Evolutionary conservation across 2,888 invertebrate species (phyloP), one percentile per base, ranked within the genome.

Genomic region (Elegia similella): DNA sequence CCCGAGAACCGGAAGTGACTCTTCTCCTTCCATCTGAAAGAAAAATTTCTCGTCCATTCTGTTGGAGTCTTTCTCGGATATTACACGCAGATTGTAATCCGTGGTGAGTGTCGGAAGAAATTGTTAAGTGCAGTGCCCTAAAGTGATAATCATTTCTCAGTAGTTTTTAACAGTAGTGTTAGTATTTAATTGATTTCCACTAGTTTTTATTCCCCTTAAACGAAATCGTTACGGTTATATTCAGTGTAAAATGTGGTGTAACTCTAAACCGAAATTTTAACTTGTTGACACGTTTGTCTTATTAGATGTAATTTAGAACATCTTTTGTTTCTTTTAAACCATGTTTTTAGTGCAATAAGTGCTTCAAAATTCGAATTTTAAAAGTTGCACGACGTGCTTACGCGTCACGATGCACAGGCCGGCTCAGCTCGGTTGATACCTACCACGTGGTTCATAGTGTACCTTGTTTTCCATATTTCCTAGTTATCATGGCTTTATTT

Each of bases 31-130:
- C 78, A 87, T 82, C 78, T 80, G 80, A 81, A 86, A 77, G 80
- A 86, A 86, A 86, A 84, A 81, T 88, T 88, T 83, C 93, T 94
- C 94, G 93, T 92, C 89, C 94, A 94, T 94, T 94, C 94, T 93
- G 93, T 93, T 93, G 92, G 93, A 92, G 93, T 93, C 93, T 92
- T 90, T 93, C 90, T 93, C 93, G 93, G 93, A 92, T 92, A 88
- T 87, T 92, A 92, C 93, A 93, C 88, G 88, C 84, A 80, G 83
- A 77, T 80, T 82, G 83, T 84, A 84, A 82, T 92, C 90, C 90
- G 90, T 89, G 92, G 92, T 92, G 92, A 92, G 91, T 90, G 88
- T 89, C 84, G 67, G 73, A 83, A 83, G 78, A 80, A 80, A 72
- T 77, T 70, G 75, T 82, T 66, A 62, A 84, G 91, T 90, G 91